Evolutionary conservation across 2,797 vertebrate species (phyloP).

Genomic region (Leptatherina wallacei): DNA sequence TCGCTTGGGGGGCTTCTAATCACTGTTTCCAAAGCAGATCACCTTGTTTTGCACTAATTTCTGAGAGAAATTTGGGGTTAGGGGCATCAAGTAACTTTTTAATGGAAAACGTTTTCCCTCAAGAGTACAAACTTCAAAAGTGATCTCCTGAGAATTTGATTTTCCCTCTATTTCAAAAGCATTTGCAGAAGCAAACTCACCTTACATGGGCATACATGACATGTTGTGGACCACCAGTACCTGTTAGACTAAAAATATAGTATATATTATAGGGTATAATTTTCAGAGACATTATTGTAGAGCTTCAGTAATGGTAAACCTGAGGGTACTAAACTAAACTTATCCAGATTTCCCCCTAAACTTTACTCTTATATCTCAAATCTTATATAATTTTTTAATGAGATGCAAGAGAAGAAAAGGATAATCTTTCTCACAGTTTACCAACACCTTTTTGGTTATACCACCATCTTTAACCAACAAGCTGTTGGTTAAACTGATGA

Average conservation of each 20-base stretch:
- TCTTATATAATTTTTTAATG: too few relatives aligned
- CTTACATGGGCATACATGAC: not conserved
- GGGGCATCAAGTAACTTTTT: not conserved
- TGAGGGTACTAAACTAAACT: not conserved
- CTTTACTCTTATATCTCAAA: not conserved
- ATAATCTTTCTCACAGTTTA: too few relatives aligned
- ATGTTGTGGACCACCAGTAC: not conserved
- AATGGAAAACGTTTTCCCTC: not conserved
- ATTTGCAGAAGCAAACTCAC: not conserved
- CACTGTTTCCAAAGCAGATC: not conserved
- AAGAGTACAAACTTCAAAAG: not conserved
- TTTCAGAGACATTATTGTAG: not conserved
- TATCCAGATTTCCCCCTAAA: not conserved
- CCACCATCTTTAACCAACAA: too few relatives aligned
- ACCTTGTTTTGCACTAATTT: not conserved
- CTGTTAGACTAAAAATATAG: not conserved
- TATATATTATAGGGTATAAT: not conserved
- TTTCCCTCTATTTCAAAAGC: not conserved
- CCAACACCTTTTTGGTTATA: too few relatives aligned
- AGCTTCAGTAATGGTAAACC: not conserved
- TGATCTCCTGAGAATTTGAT: not conserved
- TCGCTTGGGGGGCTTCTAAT: not conserved
- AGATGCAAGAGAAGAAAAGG: too few relatives aligned
- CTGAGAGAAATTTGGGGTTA: not conserved
- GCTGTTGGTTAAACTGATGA: too few relatives aligned